Base-by-base conservation (phyloP, 2,113 vertebrate genomes). In the Sporophila hypoxantha region DNA sequence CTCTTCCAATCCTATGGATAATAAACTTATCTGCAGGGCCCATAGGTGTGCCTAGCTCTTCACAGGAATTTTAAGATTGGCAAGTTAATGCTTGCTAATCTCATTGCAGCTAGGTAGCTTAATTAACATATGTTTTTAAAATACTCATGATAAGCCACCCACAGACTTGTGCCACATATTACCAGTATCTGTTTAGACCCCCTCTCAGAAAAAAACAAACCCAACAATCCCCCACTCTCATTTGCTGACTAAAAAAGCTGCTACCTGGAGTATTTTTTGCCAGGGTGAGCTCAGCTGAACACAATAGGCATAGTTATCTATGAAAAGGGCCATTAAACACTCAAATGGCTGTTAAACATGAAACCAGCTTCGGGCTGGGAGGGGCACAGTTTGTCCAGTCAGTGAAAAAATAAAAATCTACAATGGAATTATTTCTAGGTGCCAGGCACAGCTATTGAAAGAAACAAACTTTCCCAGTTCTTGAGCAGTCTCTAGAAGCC, bases 61-160 rank as follows among this genome's bases (percentile, higher is more conserved):
- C 59, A 57, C 0, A 47, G 42, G 39, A 61, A 83, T 74, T 67
- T 76, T 68, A 53, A 91, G 59, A 83, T 78, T 88, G 66, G 52
- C 93, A 91, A 91, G 89, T 82, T 87, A 92, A 92, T 30, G 44
- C 79, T 83, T 92, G 92, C 41, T 78, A 85, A 83, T 85, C 62
- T 92, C 66, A 92, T 8, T 88, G 80, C 19, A 10, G 79, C 69
- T 71, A 83, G 61, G 62, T 57, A 80, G 3, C 66, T 84, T 94
- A 61, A 94, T 94, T 92, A 92, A 77, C 77, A 32, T 41, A 44
- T 13, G 52, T 91, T 84, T 88, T 69, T 88, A 91, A 93, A 92
- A 92, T 42, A 71, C 50, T 44, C 59, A 73, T 19, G 83, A 89
- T 88, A 92, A 91, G 19, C 64, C 71, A 79, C 89, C 84, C 71